Conservation (phyloP, 30 jellyfish, hydroid and myxozoan species). For the Pelagia noctiluca region DNA sequence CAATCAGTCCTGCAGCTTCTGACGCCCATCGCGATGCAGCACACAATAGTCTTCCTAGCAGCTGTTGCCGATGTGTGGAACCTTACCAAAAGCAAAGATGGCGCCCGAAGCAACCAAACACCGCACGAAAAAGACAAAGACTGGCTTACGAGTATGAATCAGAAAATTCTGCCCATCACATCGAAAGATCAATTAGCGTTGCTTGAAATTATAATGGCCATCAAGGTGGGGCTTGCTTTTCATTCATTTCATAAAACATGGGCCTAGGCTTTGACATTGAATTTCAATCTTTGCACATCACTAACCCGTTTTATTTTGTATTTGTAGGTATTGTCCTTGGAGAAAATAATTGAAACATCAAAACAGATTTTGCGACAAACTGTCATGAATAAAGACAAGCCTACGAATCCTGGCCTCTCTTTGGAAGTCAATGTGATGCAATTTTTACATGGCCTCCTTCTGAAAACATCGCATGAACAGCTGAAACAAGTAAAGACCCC, state of each 20-base stretch:
- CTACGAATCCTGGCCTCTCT: conserved; percentile 49
- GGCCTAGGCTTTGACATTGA: neutral
- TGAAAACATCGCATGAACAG: conserved; percentile 63
- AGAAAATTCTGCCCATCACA: conserved; percentile 61
- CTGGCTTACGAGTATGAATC: conserved; percentile 77
- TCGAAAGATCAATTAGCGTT: conserved; percentile 69
- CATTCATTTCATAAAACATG: neutral
- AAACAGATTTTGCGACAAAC: conserved; percentile 86
- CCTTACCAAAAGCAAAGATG: conserved; percentile 25
- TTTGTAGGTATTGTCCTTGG: conserved; percentile 87
- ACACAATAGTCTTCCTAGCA: conserved; percentile 90
- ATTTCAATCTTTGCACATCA: neutral
- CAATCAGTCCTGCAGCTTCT: conserved; percentile 88
- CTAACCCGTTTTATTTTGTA: neutral
- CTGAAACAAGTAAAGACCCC: conserved; percentile 63
- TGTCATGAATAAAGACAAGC: conserved; percentile 70
- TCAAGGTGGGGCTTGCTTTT: conserved; percentile 61
- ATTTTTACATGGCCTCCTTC: conserved; percentile 74
- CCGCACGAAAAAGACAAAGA: conserved; percentile 55
- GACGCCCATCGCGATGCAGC: conserved; percentile 96
- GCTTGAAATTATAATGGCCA: conserved; percentile 78
- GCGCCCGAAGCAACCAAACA: conserved; percentile 4
- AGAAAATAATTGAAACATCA: conserved; percentile 72
- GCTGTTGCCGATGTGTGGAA: conserved; percentile 97
- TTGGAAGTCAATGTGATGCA: conserved; percentile 87